Evolutionary conservation across 2,888 invertebrate species (phyloP).

Genomic region (Zhengitettix transpicula): DNA sequence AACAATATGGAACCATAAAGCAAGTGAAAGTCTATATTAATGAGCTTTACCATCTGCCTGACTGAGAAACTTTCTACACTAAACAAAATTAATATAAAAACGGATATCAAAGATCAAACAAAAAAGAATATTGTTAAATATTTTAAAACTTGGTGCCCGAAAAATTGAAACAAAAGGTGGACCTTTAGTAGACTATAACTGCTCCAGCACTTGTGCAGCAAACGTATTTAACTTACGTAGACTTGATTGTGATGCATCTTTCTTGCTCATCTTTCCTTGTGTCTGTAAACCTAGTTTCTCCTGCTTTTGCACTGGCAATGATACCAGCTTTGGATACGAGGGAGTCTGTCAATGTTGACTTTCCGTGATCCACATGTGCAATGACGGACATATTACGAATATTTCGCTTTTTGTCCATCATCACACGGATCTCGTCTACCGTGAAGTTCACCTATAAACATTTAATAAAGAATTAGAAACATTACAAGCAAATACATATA

Average conservation of each 20-base stretch:
- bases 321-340: slow-evolving; percentile 99
- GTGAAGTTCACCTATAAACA: slow-evolving; percentile 92
- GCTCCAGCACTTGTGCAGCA: neutral
- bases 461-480: neutral
- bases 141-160: no score
- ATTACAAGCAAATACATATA: no score
- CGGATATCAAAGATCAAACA: no score
- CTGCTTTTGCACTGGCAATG: slow-evolving; percentile 96
- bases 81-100: no score
- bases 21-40: no score
- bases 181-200: no score
- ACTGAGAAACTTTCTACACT: no score
- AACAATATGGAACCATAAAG: no score
- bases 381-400: slow-evolving; percentile 99
- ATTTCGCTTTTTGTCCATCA: slow-evolving; percentile 99
- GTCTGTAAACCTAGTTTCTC: slow-evolving; percentile 98
- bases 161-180: no score
- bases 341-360: slow-evolving; percentile 98
- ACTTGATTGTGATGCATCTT: slow-evolving; percentile 99
- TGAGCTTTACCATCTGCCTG: no score
- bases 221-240: slow-evolving; percentile 59
- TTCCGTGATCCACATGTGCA: slow-evolving; percentile 99
- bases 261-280: slow-evolving; percentile 99
- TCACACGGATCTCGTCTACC: slow-evolving; percentile 96
- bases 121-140: no score